Base-by-base conservation (phyloP, 2,113 vertebrate genomes). In the Lipotes vexillifer region DNA sequence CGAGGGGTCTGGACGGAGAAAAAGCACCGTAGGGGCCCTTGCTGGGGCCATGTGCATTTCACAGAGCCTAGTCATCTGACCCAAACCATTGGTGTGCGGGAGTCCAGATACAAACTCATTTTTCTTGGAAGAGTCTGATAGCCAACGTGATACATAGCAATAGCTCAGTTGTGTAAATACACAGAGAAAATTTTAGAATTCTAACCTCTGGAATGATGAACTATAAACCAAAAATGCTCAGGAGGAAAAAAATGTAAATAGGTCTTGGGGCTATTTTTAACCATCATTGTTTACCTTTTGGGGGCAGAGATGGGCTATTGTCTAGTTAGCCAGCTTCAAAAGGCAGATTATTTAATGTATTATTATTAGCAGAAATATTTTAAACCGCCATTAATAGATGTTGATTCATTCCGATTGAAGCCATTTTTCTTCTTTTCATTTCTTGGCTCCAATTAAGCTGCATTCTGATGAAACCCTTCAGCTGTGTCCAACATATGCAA, bases 121-220 rank as follows among this genome's bases (percentile, higher is more conserved):
- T 98, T 97, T 87, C 78, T 95, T 80, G 83, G 85, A 96, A 31
- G 44, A 80, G 25, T 68, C 88, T 46, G 89, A 88, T 65, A 12
- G 84, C 94, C 65, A 77, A 57, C 5, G 41, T 38, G 31, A 95
- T 36, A 17, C 91, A 49, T 17, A 41, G 96, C 87, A 85, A 97
- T 90, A 33, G 36, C 38, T 25, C 36, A 0, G 6, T 2, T 77
- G 46, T 93, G 86, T 97, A 95, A 98, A 97, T 46, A 90, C 15
- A 94, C 36, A 93, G 97, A 93, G 90, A 85, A 65, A 96, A 97
- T 98, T 97, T 49, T 90, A 8, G 9, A 13, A 1, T 92, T 89
- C 97, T 96, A 96, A 27, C 9, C 77, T 96, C 88, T 87, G 96
- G 96, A 92, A 98, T 94, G 94, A 97, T 92, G 89, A 92, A 97